These are phyloP conservation scores for Drosophila putrida DNA, from an alignment of 2,888 invertebrate species.

Conservation along the genomic window DNA sequence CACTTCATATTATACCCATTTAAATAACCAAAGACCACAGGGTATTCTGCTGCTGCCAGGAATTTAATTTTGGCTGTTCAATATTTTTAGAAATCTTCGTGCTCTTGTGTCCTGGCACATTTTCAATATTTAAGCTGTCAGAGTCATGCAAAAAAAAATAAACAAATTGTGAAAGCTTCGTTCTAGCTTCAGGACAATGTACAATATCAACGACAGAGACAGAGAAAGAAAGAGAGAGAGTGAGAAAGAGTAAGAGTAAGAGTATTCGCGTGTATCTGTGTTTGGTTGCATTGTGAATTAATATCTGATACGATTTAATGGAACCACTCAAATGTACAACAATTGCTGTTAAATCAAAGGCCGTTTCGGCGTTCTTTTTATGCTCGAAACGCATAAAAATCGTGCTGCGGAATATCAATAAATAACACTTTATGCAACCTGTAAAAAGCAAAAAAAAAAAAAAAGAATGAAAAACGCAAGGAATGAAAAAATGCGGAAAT, in stretches of 20 bases:
- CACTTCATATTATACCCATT: background rate
- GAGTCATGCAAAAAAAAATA: slow-evolving; percentile 48
- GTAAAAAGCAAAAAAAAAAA: slow-evolving; percentile 1
- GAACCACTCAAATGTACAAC: slow-evolving; percentile 46
- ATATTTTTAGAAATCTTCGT: slow-evolving; percentile 45
- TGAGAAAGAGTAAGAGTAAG: background rate
- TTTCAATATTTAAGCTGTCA: slow-evolving; percentile 69
- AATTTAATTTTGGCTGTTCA: slow-evolving; percentile 62
- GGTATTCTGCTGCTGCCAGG: slow-evolving; percentile 33
- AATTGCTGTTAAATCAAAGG: slow-evolving; percentile 65
- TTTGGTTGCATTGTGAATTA: slow-evolving; percentile 57
- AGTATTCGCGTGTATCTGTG: background rate
- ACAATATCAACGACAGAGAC: background rate
- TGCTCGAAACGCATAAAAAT: slow-evolving; percentile 50
- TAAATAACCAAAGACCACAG: background rate
- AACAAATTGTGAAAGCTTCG: slow-evolving; percentile 13
- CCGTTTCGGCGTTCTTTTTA: slow-evolving; percentile 52
- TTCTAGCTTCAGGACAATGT: slow-evolving; percentile 5
- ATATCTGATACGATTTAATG: slow-evolving; percentile 56
- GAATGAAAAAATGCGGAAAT: slow-evolving; percentile 42
- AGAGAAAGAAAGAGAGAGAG: background rate
- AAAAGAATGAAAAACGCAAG: slow-evolving; percentile 9
- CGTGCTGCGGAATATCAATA: slow-evolving; percentile 58
- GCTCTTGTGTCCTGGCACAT: slow-evolving; percentile 19
- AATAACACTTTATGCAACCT: slow-evolving; percentile 67